A percentile compares a stretch with the other conserved stretches of the same genome.
phyloP scores from a whole-genome alignment of 1,140 invertebrate species.

The Tetragnatha versicolor region DNA sequence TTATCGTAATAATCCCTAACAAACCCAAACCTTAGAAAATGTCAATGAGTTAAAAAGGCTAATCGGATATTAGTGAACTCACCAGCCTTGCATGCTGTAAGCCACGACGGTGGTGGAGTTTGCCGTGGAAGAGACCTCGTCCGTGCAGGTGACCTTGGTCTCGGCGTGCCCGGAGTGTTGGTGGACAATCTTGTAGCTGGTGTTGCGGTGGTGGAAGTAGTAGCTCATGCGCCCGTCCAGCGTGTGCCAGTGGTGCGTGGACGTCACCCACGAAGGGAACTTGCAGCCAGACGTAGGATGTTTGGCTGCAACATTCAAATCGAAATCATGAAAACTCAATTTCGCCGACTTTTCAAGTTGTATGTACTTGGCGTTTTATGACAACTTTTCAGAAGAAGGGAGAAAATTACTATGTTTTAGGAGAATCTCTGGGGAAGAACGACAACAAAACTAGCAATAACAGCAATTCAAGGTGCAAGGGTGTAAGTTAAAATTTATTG shows the following conservation, averaged over 20 bases:
- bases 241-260: constrained; percentile 56
- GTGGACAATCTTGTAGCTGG: constrained; percentile 52
- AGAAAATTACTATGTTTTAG: too few relatives aligned
- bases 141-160: constrained; percentile 53
- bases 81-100: constrained; percentile 57
- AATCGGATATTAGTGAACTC: constrained; percentile 3
- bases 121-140: constrained; percentile 22
- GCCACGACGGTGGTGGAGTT: constrained; percentile 53
- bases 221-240: constrained; percentile 57
- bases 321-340: too few relatives aligned
- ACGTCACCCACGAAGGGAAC: constrained; percentile 58
- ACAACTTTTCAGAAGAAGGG: too few relatives aligned
- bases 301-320: constrained; percentile 63
- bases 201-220: constrained; percentile 55
- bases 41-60: not conserved
- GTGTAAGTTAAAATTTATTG: too few relatives aligned
- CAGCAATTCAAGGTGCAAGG: too few relatives aligned
- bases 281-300: constrained; percentile 56
- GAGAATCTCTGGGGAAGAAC: too few relatives aligned
- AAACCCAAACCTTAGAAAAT: too few relatives aligned
- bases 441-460: too few relatives aligned
- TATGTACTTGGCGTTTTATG: too few relatives aligned
- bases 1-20: too few relatives aligned
- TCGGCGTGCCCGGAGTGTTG: constrained; percentile 47
- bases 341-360: too few relatives aligned